Evolutionary conservation across 1,140 invertebrate species (phyloP), one percentile per base, ranked within the genome.

Genomic region (Ips typographus): DNA sequence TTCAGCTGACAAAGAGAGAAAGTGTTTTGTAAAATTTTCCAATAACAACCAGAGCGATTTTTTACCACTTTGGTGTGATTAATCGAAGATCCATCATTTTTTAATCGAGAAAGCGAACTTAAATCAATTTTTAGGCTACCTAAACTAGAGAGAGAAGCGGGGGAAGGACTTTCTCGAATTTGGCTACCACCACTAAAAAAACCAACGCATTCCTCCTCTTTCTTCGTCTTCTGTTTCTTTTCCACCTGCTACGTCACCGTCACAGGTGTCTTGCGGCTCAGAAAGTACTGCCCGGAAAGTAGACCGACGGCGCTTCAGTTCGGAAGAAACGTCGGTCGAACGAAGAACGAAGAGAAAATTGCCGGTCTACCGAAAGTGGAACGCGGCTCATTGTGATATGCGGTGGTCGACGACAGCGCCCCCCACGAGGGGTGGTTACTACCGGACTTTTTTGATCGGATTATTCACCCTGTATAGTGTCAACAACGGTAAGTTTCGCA

Each of bases 241-340:
- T 56, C 53, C 53, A 56, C 53, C 53, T 56, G 53, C 53, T 37
- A 56, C 53, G 53, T 56, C 53, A 56, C 3, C 47, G 47, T 49
- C 22, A 22, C 44, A 49, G 44, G 22, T 56, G 53, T 56, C 53
- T 56, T 56, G n/a, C n/a, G 53, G 53, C n/a, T 7, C 7, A 39
- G 53, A 56, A 56, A 56, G 6, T 49, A 49, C 22, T 22, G 22
- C 22, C 22, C 22, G 22, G 22, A 22, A 22, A 56, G 22, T 38
- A 38, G 53, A 56, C 44, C 53, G 53, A 7, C 3, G n/a, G 22
- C 38, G 22, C 53, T 56, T 56, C 53, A 56, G 53, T 56, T 56
- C 38, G 53, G 38, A 56, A 56, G 53, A 56, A 36, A 56, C 53
- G 53, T 7, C n/a, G n/a, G 7, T 36, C n/a, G 53, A 2, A 37